These are phyloP conservation scores for Pygoscelis adeliae DNA, from an alignment of 2,113 vertebrate species.

Conservation along the genomic window DNA sequence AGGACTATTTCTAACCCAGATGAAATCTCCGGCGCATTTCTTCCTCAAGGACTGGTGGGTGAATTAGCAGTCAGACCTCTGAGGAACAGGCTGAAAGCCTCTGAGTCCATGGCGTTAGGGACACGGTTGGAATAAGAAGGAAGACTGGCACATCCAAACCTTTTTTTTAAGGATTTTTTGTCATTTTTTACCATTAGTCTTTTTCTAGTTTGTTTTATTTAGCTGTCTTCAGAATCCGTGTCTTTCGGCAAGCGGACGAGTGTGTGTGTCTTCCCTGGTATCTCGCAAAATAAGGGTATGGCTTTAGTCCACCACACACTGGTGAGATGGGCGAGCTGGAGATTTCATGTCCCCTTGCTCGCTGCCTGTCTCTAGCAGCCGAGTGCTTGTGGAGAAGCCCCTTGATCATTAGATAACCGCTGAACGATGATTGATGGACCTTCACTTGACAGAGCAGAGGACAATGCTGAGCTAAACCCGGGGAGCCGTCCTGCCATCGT, in stretches of 20 bases:
- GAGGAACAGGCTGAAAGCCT: background rate
- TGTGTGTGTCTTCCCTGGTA: background rate
- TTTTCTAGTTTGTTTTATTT: background rate
- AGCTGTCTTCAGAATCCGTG: accelerated
- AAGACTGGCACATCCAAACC: background rate
- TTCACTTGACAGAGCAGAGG: background rate
- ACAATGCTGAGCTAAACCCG: background rate
- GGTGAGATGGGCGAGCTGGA: background rate
- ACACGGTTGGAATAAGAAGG: background rate
- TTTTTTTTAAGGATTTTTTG: background rate
- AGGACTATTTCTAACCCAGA: background rate
- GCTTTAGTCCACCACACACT: background rate
- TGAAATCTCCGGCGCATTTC: background rate
- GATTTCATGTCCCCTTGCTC: accelerated
- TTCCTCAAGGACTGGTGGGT: background rate
- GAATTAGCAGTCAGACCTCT: background rate
- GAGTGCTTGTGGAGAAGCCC: background rate
- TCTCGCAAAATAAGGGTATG: background rate
- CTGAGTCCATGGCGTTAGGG: background rate
- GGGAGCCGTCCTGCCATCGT: background rate
- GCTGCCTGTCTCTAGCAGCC: background rate
- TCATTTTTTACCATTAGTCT: background rate
- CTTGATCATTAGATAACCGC: accelerated
- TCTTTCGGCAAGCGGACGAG: background rate
- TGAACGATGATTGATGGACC: background rate